Conservation (phyloP, 2,113 vertebrate species). For the Theristicus caerulescens region DNA sequence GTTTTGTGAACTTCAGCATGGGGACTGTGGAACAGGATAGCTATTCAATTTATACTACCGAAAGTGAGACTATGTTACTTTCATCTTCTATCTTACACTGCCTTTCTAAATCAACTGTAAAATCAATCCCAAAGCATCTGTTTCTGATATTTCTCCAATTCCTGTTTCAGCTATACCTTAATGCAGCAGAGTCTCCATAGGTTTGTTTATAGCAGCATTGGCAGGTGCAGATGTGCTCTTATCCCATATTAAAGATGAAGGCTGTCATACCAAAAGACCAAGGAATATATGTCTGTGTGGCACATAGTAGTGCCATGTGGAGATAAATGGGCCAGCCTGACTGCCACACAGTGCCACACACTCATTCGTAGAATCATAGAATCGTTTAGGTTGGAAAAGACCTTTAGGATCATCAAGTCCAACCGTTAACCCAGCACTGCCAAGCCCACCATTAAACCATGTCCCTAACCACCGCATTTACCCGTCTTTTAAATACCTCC, state of each 20-base stretch:
- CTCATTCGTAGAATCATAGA: not conserved
- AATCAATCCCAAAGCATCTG: not conserved
- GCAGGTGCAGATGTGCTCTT: not conserved
- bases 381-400: too few species aligned
- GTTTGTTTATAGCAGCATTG: not conserved
- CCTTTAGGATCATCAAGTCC: too few species aligned
- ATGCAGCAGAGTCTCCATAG: not conserved
- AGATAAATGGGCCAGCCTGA: not conserved
- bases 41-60: not conserved
- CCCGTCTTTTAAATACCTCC: too few species aligned
- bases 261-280: not conserved
- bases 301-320: not conserved
- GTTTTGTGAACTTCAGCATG: not conserved
- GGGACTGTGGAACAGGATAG: not conserved
- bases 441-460: too few species aligned
- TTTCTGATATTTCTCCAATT: not conserved
- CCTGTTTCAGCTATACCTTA: not conserved
- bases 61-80: not conserved
- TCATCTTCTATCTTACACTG: not conserved
- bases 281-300: not conserved
- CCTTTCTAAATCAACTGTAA: not conserved
- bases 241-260: not conserved
- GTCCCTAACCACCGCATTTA: too few species aligned
- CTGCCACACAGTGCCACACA: rapidly evolving
- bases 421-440: too few species aligned